A percentile compares a stretch with the other conserved stretches of the same genome.
Conservation (phyloP, 2,797 vertebrate species). For the Acestrorhynchus altus region DNA sequence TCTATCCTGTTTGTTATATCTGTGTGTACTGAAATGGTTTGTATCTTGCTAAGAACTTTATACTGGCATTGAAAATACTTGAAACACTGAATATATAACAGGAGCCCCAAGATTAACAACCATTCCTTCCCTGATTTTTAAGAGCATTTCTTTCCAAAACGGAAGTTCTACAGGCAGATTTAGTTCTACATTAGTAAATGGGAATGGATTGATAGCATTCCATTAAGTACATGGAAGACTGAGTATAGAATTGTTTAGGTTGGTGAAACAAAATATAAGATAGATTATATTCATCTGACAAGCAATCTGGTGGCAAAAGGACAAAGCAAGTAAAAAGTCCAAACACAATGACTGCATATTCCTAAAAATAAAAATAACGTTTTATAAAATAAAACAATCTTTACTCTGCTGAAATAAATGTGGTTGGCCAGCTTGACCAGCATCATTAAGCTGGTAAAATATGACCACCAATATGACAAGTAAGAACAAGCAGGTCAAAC, state of each 20-base stretch:
- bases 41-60: not conserved
- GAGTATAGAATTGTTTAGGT: not conserved
- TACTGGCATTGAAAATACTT: not conserved
- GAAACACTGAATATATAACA: conserved; percentile 22
- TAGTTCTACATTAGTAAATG: not conserved
- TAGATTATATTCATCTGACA: conserved; percentile 5
- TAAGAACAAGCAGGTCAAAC: too few relatives aligned
- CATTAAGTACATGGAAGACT: too few relatives aligned
- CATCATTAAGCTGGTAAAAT: too few relatives aligned
- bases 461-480: too few relatives aligned
- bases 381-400: not conserved
- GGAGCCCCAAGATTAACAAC: not conserved
- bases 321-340: not conserved
- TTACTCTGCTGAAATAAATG: too few relatives aligned
- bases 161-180: not conserved
- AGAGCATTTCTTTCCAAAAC: not conserved
- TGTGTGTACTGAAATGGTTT: not conserved
- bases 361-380: not conserved
- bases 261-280: not conserved
- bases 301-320: not conserved
- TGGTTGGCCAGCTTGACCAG: too few relatives aligned
- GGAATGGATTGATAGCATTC: not conserved
- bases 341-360: not conserved
- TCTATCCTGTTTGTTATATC: too few relatives aligned
- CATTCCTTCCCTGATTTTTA: not conserved